phyloP scores from a whole-genome alignment of 2,888 invertebrate species.

The Brenthis hecate region DNA sequence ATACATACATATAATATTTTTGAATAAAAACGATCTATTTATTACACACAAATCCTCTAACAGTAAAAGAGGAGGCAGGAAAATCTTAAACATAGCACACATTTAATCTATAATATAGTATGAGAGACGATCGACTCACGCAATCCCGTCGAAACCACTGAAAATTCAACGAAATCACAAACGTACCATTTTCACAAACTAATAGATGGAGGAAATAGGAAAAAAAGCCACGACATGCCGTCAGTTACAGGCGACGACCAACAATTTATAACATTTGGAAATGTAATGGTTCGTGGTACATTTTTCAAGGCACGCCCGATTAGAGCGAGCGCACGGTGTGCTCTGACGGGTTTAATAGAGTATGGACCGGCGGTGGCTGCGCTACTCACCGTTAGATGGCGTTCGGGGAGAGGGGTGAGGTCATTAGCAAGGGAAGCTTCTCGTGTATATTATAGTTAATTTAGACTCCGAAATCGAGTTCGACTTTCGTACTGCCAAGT shows the following conservation, averaged over 20 bases:
- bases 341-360: slow-evolving; percentile 34
- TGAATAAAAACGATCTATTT: too few species aligned
- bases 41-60: too few species aligned
- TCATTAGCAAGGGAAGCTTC: neutral
- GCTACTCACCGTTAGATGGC: slow-evolving; percentile 36
- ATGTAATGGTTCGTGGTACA: slow-evolving; percentile 46
- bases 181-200: neutral
- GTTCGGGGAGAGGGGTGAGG: neutral
- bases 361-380: slow-evolving; percentile 26
- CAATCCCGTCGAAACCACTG: neutral
- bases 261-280: slow-evolving; percentile 58
- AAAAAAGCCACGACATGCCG: slow-evolving; percentile 43
- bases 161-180: neutral
- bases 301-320: slow-evolving; percentile 54
- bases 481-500: too few species aligned
- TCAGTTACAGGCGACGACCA: slow-evolving; percentile 47
- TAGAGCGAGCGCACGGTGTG: slow-evolving; percentile 37
- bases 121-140: too few species aligned
- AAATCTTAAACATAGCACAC: too few species aligned
- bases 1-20: too few species aligned
- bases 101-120: too few species aligned
- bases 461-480: neutral
- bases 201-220: slow-evolving; percentile 25
- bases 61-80: too few species aligned
- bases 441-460: neutral